phyloP scores from a whole-genome alignment of 2,113 vertebrate genomes.

The Capricornis sumatraensis region DNA sequence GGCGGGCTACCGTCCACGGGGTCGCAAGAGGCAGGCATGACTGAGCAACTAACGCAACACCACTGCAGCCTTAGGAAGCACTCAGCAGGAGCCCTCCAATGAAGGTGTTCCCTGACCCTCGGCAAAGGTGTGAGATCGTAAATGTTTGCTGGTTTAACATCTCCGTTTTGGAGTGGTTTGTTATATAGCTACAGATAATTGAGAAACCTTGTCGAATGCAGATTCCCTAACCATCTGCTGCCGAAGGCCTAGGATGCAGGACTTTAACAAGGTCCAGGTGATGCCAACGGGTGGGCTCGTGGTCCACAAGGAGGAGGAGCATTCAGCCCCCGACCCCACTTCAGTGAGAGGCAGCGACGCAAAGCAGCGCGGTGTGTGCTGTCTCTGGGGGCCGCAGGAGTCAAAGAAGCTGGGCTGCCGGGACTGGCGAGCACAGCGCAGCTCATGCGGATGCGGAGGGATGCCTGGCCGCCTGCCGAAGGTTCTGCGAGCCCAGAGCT shows the following conservation, averaged over 20 bases:
- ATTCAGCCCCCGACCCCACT: neutral
- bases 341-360: neutral
- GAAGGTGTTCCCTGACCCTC: neutral
- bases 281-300: neutral
- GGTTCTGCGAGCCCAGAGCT: neutral
- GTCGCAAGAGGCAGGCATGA: neutral
- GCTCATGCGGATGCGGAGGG: accelerated
- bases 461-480: neutral
- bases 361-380: too few species aligned
- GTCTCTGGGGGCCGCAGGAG: neutral
- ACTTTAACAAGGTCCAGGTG: neutral
- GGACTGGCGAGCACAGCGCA: neutral
- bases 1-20: neutral
- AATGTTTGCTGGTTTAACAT: neutral
- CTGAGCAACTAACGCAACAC: neutral
- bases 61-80: neutral
- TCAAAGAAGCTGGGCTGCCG: neutral
- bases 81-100: neutral
- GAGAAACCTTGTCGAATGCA: neutral
- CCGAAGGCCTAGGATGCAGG: neutral
- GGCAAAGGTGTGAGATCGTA: neutral
- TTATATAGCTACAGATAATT: neutral
- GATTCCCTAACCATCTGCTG: neutral
- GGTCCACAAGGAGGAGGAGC: neutral
- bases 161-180: neutral